These are phyloP conservation scores for Ormyrus pomaceus DNA, from an alignment of 2,888 invertebrate genomes.

Conservation along the genomic window DNA sequence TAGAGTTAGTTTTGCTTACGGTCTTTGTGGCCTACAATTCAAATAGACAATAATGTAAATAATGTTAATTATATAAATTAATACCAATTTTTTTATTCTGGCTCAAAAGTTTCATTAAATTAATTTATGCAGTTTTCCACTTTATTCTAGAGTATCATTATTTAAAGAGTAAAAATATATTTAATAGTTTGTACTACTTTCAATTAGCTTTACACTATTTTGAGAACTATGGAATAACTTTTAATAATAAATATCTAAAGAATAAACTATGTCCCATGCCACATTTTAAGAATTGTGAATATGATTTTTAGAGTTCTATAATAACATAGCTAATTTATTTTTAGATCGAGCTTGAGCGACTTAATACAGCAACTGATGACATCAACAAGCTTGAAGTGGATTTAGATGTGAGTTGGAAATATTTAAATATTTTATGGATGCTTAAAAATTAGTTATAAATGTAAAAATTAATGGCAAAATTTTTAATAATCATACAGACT, in stretches of 20 bases:
- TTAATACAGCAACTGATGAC: constrained; percentile 94
- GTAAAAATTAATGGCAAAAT: background rate
- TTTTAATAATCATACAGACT: constrained; percentile 39
- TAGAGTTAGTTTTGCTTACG: constrained; percentile 55
- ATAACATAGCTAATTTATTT: constrained; percentile 54
- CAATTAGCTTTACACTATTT: background rate
- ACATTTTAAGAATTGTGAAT: background rate
- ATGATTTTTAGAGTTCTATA: background rate
- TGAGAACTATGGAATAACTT: no score
- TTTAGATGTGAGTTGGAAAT: constrained; percentile 82
- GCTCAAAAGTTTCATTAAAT: background rate
- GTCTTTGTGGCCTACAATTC: constrained; percentile 59
- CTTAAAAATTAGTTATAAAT: no score
- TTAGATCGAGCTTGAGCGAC: constrained; percentile 90
- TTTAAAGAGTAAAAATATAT: background rate
- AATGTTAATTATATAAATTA: constrained; percentile 14
- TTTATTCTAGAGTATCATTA: no score
- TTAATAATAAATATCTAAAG: no score
- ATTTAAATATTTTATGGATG: background rate
- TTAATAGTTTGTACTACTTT: constrained; percentile 9
- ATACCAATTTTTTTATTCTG: constrained; percentile 25
- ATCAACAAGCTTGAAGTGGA: constrained; percentile 94
- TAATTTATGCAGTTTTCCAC: no score
- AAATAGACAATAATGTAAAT: constrained; percentile 9
- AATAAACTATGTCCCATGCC: background rate